Base-by-base conservation (phyloP, 2,113 vertebrate species). In the Vidua chalybeata region DNA sequence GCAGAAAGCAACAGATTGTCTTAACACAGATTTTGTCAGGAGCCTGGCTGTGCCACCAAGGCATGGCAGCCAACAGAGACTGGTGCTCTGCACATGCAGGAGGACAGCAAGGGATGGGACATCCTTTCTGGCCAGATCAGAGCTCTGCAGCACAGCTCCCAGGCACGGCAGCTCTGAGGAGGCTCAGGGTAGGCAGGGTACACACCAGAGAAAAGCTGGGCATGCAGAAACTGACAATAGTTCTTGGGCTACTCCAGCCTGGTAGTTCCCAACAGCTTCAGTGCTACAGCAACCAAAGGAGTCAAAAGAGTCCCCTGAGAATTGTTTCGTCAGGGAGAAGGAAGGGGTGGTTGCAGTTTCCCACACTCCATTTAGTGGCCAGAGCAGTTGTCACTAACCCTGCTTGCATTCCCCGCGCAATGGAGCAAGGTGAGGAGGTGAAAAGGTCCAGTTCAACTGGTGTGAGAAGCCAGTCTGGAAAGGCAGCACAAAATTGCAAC, bases 141-240 rank as follows among this genome's bases (percentile, higher is more conserved):
- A 69, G 55, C 52, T 15, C 63, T 67, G 24, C 4, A 8, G 37
- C 64, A 30, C 31, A 31, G 35, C 26, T 63, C 11, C 21, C 7
- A 1, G 6, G 9, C 2, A 0, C 0, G 5, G 59, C 2, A 1
- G 24, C 14, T 2, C 41, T 21, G 54, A 24, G 71, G 24, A 93
- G 21, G 7, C 22, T 46, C 46, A 81, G 26, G 41, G 33, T 52
- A 72, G 43, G 17, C 5, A 16, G 18, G 37, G 31, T 10, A 37
- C 63, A 39, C 1, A 2, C 9, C n/a, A 12, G 55, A 37, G 37
- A 74, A 54, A 56, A 58, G 11, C 39, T 46, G 28, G n/a, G 68
- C 4, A 3, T 64, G 35, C 54, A 80, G 30, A 35, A 84, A 59
- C 5, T 0, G 0, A 9, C 39, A 43, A 1, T 0, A 35, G 18